Base-by-base conservation (phyloP, 2,888 invertebrate species). In the Euzetes globulus region DNA sequence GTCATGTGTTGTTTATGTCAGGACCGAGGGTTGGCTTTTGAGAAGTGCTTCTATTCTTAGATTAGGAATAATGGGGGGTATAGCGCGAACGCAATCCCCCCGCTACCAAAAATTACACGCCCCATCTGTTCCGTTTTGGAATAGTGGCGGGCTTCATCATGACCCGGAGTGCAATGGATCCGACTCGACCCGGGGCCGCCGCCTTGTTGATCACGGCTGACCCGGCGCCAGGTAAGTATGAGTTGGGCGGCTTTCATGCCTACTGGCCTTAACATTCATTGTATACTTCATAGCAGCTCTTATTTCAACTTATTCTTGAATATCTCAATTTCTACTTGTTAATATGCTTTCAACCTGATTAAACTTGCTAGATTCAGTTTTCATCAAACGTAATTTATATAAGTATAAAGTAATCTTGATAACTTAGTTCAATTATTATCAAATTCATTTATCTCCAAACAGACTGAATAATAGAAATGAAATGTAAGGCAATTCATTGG, bases 141-240 rank as follows among this genome's bases (percentile, higher is more conserved):
- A 85, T 86, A 88, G 87, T 88, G 88, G 88, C 88, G 88, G 86
- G 86, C 86, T 87, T 88, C 88, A 89, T 86, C 88, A 50, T 86
- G 85, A 84, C 85, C 86, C 88, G 85, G 81, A 85, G 89, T 89
- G 89, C 89, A 89, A 89, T 88, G 88, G 85, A 82, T 84, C 82
- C 85, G 87, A 86, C 88, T 88, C 88, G 81, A 85, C 87, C 87
- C 86, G 88, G 87, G 86, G 87, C 85, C 87, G 87, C 87, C 86
- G 86, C 87, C 88, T 88, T 86, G 77, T 78, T 87, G 88, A 88
- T 88, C 88, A 87, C 85, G 87, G 87, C 87, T 84, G 84, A 86
- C 87, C 86, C 88, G 88, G 84, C 88, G 88, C 87, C 87, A 76
- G 76, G 76, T 76, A 76, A 76, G 76, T 76, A 76, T 76, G 73